phyloP scores from a whole-genome alignment of 2,797 vertebrate species.

The Mormyrus hasselquistii region DNA sequence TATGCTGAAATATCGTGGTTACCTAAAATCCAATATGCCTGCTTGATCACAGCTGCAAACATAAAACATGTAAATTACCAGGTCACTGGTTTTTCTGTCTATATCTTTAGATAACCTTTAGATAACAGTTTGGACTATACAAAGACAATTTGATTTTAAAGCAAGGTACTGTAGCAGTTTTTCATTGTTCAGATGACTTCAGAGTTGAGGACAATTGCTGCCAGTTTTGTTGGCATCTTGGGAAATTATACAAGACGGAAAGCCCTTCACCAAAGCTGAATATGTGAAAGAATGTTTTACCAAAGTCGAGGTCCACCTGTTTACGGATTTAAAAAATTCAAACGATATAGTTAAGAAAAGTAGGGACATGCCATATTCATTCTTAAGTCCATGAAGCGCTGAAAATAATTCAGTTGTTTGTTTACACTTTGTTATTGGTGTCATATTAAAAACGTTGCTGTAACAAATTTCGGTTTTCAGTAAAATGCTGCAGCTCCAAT shows the following conservation, averaged over 20 bases:
- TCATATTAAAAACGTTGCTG: neutral
- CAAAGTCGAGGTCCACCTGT: neutral
- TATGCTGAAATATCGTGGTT: neutral
- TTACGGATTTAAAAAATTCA: neutral
- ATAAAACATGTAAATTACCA: neutral
- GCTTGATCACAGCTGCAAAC: neutral
- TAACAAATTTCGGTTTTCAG: neutral
- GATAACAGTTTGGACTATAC: no score
- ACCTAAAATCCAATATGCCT: neutral
- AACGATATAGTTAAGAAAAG: neutral
- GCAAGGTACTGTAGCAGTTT: no score
- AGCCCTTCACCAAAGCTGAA: neutral
- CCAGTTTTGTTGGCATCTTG: neutral
- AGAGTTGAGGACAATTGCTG: neutral
- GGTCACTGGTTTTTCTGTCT: neutral
- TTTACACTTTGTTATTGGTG: neutral
- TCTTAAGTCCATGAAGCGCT: neutral
- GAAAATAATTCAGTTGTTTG: neutral
- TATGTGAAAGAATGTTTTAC: neutral
- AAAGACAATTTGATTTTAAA: neutral
- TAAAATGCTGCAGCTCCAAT: neutral
- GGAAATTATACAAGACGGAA: neutral
- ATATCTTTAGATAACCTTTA: neutral
- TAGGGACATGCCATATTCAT: neutral
- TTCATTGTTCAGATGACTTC: neutral